Percentiles rank a stretch among this genome's conserved stretches.
Conservation (phyloP, 2,888 invertebrate species). For the Brenthis ino region DNA sequence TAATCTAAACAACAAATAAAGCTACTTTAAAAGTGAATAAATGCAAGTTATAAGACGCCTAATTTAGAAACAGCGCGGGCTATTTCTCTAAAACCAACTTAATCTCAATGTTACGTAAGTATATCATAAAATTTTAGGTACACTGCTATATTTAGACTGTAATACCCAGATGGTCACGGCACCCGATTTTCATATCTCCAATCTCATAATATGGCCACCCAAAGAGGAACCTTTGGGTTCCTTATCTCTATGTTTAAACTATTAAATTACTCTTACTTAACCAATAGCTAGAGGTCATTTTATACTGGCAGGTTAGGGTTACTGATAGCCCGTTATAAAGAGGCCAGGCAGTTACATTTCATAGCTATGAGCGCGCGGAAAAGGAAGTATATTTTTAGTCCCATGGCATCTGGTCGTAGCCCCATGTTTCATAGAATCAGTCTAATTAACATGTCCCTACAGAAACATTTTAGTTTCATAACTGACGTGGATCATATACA, state of each 20-base stretch:
- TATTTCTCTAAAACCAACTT: constrained; percentile 32
- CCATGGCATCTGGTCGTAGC: constrained; percentile 69
- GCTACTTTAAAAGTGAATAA: too few relatives aligned
- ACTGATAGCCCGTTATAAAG: constrained; percentile 75
- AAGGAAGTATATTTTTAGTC: constrained; percentile 80
- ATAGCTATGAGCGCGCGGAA: constrained; percentile 77
- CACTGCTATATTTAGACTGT: constrained; percentile 75
- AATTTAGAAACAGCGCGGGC: too few relatives aligned
- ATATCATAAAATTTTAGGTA: constrained; percentile 69
- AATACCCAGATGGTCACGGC: constrained; percentile 78
- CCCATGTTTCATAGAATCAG: constrained; percentile 70
- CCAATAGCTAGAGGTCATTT: constrained; percentile 55
- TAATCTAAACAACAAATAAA: too few relatives aligned
- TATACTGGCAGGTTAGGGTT: constrained; percentile 61
- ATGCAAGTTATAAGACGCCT: too few relatives aligned
- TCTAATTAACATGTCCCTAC: constrained; percentile 73
- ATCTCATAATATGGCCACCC: constrained; percentile 67
- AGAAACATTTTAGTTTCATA: constrained; percentile 53
- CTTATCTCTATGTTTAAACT: constrained; percentile 53
- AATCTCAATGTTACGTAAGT: constrained; percentile 58
- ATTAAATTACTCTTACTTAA: constrained; percentile 48
- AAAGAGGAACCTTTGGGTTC: constrained; percentile 58
- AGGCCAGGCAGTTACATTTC: constrained; percentile 70
- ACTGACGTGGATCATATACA: constrained; percentile 60
- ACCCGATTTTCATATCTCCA: constrained; percentile 77